These are phyloP conservation scores for Prinia subflava DNA, from an alignment of 2,113 vertebrate species.

Conservation along the genomic window DNA sequence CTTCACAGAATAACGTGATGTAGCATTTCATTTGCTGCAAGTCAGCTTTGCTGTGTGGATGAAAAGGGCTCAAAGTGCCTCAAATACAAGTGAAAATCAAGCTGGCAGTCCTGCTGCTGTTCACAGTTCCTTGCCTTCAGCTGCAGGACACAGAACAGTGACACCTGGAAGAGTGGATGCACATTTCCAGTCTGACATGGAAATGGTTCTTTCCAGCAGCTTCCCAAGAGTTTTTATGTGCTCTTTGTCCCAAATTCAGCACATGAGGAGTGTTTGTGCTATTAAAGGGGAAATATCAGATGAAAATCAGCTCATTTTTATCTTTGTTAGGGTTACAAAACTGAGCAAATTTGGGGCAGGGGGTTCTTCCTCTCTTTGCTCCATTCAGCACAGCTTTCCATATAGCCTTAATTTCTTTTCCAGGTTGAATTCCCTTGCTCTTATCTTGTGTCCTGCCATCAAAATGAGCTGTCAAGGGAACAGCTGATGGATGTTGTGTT, in stretches of 20 bases:
- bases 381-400: neutral
- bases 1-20: neutral
- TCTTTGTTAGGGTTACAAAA: neutral
- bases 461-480: neutral
- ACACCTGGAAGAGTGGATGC: neutral
- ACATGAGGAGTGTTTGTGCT: neutral
- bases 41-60: neutral
- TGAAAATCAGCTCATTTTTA: neutral
- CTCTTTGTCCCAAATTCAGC: neutral
- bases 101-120: neutral
- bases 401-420: neutral
- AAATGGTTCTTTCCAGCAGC: neutral
- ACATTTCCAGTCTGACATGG: neutral
- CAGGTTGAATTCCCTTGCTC: neutral
- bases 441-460: neutral
- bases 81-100: neutral
- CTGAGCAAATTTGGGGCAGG: neutral
- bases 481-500: neutral
- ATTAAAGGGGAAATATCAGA: neutral
- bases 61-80: neutral
- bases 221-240: neutral
- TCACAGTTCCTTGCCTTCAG: neutral
- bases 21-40: neutral
- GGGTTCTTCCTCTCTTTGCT: neutral
- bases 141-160: neutral